Evolutionary conservation across 2,113 vertebrate species (phyloP).

Genomic region (Chionodraco myersi): DNA sequence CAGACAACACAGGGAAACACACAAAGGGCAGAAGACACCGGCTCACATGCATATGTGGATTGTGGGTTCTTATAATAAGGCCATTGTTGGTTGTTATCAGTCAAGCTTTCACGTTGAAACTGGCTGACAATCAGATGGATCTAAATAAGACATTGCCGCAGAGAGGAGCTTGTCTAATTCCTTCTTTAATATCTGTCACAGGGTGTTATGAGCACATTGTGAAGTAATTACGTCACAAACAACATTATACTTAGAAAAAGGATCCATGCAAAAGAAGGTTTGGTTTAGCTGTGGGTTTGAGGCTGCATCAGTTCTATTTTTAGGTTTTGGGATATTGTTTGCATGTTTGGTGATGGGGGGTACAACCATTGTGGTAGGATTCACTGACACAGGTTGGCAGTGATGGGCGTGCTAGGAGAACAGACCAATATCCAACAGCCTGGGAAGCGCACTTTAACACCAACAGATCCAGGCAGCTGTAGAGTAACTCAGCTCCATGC

Average conservation of each 20-base stretch:
- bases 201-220: constrained; percentile 39
- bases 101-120: constrained; percentile 18
- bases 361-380: constrained; percentile 40
- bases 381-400: constrained; percentile 45
- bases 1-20: constrained; percentile 12
- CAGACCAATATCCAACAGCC: constrained; percentile 49
- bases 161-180: constrained; percentile 52
- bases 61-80: constrained; percentile 24
- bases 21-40: not conserved
- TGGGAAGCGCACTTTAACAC: constrained; percentile 23
- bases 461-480: constrained; percentile 43
- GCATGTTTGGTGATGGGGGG: constrained; percentile 25
- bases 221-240: not conserved
- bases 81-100: constrained; percentile 17
- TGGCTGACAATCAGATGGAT: constrained; percentile 31
- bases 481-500: constrained; percentile 25
- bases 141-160: constrained; percentile 34
- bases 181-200: constrained; percentile 58
- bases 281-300: constrained; percentile 42
- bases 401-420: constrained; percentile 39
- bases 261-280: constrained; percentile 41
- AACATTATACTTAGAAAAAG: constrained; percentile 27
- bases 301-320: constrained; percentile 34
- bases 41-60: constrained; percentile 15
- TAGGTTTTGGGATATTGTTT: not conserved